Conservation (phyloP, 1,140 invertebrate genomes). For the Conus betulinus region DNA sequence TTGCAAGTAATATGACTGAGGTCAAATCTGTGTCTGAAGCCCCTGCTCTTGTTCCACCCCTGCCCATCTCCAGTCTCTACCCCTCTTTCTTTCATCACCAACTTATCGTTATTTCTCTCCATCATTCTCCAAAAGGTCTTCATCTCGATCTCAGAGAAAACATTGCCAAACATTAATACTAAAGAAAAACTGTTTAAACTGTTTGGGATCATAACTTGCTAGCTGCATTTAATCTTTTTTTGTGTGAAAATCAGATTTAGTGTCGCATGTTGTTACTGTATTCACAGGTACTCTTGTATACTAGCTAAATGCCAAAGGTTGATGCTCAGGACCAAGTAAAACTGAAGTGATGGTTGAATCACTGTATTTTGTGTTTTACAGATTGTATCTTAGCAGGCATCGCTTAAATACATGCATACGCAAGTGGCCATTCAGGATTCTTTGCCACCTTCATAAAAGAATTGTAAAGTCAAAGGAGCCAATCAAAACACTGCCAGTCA, state of each 20-base stretch:
- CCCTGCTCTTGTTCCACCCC: too few relatives aligned
- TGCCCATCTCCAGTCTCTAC: background rate
- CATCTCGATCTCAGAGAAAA: background rate
- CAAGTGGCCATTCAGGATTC: constrained; percentile 3
- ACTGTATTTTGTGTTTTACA: background rate
- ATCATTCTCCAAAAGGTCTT: background rate
- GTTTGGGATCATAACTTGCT: background rate
- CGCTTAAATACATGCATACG: background rate
- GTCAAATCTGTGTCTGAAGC: too few relatives aligned
- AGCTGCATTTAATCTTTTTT: constrained; percentile 7
- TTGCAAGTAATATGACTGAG: too few relatives aligned
- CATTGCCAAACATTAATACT: background rate
- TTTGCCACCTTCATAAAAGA: background rate
- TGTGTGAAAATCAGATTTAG: background rate
- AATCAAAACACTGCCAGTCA: constrained; percentile 27
- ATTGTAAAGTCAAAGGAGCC: background rate
- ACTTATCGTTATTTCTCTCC: background rate
- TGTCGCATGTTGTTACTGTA: background rate
- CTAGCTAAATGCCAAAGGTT: constrained; percentile 37
- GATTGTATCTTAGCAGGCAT: background rate
- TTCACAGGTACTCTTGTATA: background rate
- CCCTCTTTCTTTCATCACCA: background rate
- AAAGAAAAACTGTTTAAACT: background rate
- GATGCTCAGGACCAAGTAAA: constrained; percentile 26
- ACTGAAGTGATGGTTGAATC: background rate